A percentile compares a stretch with the other conserved stretches of the same genome.
Evolutionary conservation across 2,797 vertebrate genomes (phyloP).

Genomic region (Chelonia mydas): DNA sequence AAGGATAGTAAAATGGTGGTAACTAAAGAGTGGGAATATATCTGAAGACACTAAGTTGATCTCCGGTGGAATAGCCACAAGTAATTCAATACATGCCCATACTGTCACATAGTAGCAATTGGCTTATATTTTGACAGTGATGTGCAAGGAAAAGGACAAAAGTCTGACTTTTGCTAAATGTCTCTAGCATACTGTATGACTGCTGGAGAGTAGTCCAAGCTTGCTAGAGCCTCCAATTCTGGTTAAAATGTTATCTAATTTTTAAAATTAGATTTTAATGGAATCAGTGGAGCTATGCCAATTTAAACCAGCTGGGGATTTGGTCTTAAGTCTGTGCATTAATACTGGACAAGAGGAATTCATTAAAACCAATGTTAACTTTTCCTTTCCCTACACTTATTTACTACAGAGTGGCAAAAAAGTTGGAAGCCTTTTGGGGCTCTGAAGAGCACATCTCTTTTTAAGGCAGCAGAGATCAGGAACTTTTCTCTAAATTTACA

Average conservation of each 20-base stretch:
- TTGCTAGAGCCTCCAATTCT: not conserved
- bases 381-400: not conserved
- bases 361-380: not conserved
- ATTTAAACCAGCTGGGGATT: not conserved
- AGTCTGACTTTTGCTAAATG: not conserved
- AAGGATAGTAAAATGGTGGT: not conserved
- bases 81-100: not conserved
- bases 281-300: not conserved
- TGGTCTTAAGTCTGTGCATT: not conserved
- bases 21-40: not conserved
- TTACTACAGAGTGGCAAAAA: not conserved
- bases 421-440: not conserved
- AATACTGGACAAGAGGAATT: not conserved
- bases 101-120: not conserved
- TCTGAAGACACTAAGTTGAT: not conserved
- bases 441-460: not conserved
- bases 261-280: not conserved
- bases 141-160: not conserved
- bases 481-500: not conserved
- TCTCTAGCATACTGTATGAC: not conserved
- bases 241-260: not conserved
- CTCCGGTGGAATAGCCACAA: not conserved
- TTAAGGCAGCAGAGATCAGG: not conserved
- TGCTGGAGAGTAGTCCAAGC: not conserved
- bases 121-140: not conserved